Conservation (phyloP, 2,113 vertebrate genomes). For the Clarias batrachus region DNA sequence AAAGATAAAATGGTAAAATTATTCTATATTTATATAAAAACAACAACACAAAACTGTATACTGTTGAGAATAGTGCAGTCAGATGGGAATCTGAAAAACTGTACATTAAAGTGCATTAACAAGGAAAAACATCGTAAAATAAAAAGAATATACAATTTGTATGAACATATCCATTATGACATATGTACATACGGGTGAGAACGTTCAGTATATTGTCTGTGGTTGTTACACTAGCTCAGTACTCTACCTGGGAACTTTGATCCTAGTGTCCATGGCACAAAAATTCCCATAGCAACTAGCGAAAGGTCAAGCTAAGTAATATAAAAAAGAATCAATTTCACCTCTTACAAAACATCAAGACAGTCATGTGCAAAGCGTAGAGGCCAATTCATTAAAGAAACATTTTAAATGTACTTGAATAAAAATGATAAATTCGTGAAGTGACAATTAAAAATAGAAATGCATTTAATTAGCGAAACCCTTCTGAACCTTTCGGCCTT, state of each 20-base stretch:
- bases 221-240: not conserved
- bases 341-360: not conserved
- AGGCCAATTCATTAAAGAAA: not conserved
- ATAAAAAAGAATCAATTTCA: not conserved
- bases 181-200: too few species aligned
- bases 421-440: not conserved
- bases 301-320: not conserved
- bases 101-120: too few species aligned
- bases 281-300: constrained; percentile 25
- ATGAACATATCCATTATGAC: too few species aligned
- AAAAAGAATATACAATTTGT: too few species aligned
- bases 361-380: not conserved
- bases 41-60: too few species aligned
- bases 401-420: not conserved
- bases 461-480: not conserved
- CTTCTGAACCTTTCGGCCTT: not conserved
- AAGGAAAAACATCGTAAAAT: too few species aligned
- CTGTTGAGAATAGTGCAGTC: too few species aligned
- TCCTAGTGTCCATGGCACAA: constrained; percentile 9
- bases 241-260: not conserved
- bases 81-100: too few species aligned
- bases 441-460: not conserved
- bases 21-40: too few species aligned
- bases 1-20: too few species aligned
- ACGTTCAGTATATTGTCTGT: not conserved